Evolutionary conservation across 2,888 invertebrate species (phyloP).

Genomic region (Pyrrhia umbra): DNA sequence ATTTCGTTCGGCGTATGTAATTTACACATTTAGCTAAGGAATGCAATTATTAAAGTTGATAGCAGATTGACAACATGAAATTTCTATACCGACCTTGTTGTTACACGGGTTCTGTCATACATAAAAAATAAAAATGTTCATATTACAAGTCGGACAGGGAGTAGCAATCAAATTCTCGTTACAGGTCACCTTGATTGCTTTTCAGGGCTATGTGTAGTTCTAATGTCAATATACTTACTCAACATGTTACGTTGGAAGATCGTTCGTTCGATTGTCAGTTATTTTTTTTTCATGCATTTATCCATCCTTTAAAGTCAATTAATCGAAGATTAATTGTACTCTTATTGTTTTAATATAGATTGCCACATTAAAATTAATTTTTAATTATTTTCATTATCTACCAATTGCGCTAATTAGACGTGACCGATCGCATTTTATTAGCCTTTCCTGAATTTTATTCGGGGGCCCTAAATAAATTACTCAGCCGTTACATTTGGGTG

Average conservation of each 20-base stretch:
- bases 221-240: not conserved
- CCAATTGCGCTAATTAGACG: constrained; percentile 35
- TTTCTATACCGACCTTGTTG: too few relatives aligned
- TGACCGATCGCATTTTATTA: constrained; percentile 47
- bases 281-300: too few relatives aligned
- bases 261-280: too few relatives aligned
- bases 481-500: constrained; percentile 42
- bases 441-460: constrained; percentile 39
- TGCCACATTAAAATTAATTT: not conserved
- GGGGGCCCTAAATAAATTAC: constrained; percentile 59
- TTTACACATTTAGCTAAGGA: too few relatives aligned
- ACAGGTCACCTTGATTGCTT: not conserved
- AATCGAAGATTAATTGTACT: not conserved
- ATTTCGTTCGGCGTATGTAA: too few relatives aligned
- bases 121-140: not conserved
- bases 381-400: not conserved
- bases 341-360: not conserved
- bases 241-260: not conserved
- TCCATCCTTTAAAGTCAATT: too few relatives aligned
- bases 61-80: too few relatives aligned
- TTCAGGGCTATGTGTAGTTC: not conserved
- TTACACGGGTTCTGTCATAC: not conserved
- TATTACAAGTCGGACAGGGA: not conserved
- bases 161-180: constrained; percentile 25
- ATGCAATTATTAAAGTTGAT: too few relatives aligned